Base-by-base conservation (phyloP, 2,113 vertebrate species). In the Hystrix cristata region DNA sequence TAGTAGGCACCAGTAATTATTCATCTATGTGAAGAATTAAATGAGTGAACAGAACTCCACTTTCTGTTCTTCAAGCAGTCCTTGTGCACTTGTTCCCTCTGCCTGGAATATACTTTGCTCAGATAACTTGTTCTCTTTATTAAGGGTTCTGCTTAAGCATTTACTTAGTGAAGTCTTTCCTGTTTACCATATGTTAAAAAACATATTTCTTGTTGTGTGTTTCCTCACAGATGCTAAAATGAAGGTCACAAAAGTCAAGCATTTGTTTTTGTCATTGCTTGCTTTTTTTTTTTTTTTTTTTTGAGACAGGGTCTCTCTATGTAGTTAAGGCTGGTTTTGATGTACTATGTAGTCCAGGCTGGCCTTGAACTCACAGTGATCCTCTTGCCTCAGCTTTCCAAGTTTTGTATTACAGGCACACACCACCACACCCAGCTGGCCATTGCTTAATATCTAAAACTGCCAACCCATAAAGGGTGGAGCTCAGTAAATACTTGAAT, bases 111-210 rank as follows among this genome's bases (percentile, higher is more conserved):
- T 34, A 90, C 29, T 92, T 76, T 82, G 78, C 86, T 43, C 46
- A 69, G 23, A 62, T 76, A 85, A 53, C 59, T 57, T 87, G 10
- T 92, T 94, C 76, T 87, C 16, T 31, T 94, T 46, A 27, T 65
- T 67, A 72, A 53, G 76, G 55, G 16, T 5, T 90, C 12, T 86
- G 11, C 72, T 93, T 25, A 94, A 51, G 69, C 48, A 95, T 53
- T 62, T 78, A 38, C 72, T 91, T 94, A 51, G 29, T 29, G 57
- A 93, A 29, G 11, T 19, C n/a, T 78, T 96, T 90, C 10, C 64
- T 95, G 16, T 11, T 25, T 18, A 71, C 3, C 38, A 46, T 84
- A 60, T 84, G 87, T 87, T 90, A 87, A 96, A 86, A 64, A 78
- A 74, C 6, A 25, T 88, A 1, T 23, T 79, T 34, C 65, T 81